These are phyloP conservation scores for Rhodinocichla rosea DNA, from an alignment of 2,113 vertebrate genomes.

Conservation along the genomic window DNA sequence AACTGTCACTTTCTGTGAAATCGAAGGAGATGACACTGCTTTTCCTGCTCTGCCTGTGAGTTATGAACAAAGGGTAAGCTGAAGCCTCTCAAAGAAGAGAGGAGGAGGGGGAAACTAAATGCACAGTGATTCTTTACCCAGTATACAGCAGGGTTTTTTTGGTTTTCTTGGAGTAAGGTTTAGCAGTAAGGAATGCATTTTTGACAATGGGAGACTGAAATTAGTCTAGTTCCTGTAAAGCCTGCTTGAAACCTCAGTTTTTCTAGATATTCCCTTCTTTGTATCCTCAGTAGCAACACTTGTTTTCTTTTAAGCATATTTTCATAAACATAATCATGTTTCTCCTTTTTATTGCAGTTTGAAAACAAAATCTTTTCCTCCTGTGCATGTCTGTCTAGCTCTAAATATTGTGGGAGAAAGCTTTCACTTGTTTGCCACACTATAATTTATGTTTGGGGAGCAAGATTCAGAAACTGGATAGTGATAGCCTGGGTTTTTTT, in stretches of 20 bases:
- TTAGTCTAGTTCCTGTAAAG: background rate
- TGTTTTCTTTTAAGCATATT: background rate
- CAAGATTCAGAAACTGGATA: background rate
- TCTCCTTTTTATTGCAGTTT: background rate
- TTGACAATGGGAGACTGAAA: background rate
- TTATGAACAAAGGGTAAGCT: background rate
- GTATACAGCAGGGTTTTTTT: too few species aligned
- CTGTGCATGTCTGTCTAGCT: background rate
- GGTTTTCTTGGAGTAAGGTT: background rate
- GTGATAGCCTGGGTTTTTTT: background rate
- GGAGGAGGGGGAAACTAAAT: background rate
- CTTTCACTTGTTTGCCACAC: background rate
- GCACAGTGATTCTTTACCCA: rapidly evolving
- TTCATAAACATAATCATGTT: background rate
- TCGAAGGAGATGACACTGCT: slow-evolving; percentile 75
- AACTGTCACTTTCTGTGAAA: slow-evolving; percentile 76
- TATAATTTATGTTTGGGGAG: background rate
- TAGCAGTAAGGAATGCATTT: background rate
- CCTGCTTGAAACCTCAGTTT: background rate
- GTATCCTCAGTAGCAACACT: background rate
- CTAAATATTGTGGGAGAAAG: background rate
- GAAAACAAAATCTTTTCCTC: background rate
- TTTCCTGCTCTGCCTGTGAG: slow-evolving; percentile 77
- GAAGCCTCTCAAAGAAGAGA: background rate
- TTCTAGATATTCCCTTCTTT: background rate